A percentile compares a stretch with the other conserved stretches of the same genome.
These are phyloP conservation scores for Dione vanillae DNA, from an alignment of 2,888 invertebrate genomes.

Conservation along the genomic window DNA sequence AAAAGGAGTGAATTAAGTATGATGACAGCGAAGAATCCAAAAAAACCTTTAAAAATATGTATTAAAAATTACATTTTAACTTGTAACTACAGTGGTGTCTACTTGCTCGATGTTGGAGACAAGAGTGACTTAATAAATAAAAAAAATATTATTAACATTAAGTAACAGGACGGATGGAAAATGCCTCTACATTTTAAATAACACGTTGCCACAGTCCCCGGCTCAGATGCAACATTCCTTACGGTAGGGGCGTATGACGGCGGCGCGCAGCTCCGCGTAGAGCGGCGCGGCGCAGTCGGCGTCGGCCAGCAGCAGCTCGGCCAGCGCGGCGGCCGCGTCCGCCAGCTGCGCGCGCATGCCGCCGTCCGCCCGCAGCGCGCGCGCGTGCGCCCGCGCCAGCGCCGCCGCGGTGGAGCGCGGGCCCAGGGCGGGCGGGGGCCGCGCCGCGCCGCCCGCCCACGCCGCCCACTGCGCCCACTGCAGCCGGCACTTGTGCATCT, in stretches of 20 bases:
- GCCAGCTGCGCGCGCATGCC: conserved; percentile 67
- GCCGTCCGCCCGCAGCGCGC: conserved; percentile 51
- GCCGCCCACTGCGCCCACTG: conserved; percentile 68
- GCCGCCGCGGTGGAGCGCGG: conserved; percentile 58
- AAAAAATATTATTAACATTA: too few relatives aligned
- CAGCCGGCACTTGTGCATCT: conserved; percentile 86
- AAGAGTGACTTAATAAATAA: too few relatives aligned
- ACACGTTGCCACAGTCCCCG: too few relatives aligned
- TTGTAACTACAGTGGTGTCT: too few relatives aligned
- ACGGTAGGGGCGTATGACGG: conserved; percentile 88
- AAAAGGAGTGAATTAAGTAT: too few relatives aligned
- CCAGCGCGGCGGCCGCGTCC: conserved; percentile 70
- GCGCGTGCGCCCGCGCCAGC: conserved; percentile 54
- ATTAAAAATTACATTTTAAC: too few relatives aligned
- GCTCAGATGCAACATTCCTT: conserved; percentile 49
- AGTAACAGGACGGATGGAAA: too few relatives aligned
- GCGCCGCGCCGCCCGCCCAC: conserved; percentile 69
- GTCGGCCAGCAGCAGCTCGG: too few relatives aligned
- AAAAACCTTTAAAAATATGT: too few relatives aligned
- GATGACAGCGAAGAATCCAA: too few relatives aligned
- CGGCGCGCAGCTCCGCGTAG: conserved; percentile 79
- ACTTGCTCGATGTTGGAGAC: too few relatives aligned
- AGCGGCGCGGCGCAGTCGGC: conserved; percentile 83
- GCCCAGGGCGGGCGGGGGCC: conserved; percentile 47
- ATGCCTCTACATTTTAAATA: too few relatives aligned